These are phyloP conservation scores for Chondrilla cf. caribensis DNA, from an alignment of 37 sponge, comb jelly and placozoan genomes.

Conservation along the genomic window DNA sequence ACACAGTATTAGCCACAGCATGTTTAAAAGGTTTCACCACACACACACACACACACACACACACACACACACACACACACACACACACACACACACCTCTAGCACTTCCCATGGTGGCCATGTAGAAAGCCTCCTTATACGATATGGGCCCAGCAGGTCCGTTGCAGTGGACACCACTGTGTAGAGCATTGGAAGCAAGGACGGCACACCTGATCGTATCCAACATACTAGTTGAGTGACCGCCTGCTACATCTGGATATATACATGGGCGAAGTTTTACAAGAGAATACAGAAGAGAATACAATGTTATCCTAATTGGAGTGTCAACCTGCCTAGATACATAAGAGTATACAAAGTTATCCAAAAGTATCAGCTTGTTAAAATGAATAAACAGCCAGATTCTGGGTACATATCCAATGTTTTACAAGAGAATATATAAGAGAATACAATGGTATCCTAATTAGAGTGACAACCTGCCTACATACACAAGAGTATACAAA, in stretches of 20 bases:
- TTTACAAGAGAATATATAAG: too few relatives aligned
- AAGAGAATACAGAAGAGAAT: neutral
- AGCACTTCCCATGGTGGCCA: neutral
- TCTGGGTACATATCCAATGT: too few relatives aligned
- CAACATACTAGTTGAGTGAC: conserved; percentile 60
- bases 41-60: too few relatives aligned
- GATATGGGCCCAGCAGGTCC: conserved; percentile 22
- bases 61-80: too few relatives aligned
- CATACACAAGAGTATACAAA: too few relatives aligned
- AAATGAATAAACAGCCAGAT: too few relatives aligned
- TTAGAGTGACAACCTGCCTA: too few relatives aligned
- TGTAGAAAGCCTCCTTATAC: conserved; percentile 58
- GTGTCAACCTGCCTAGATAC: neutral
- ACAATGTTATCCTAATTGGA: neutral
- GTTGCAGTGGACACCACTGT: conserved; percentile 8
- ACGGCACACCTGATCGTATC: conserved; percentile 58
- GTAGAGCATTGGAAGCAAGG: conserved; percentile 43
- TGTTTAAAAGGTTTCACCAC: too few relatives aligned
- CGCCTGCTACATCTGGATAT: conserved; percentile 70
- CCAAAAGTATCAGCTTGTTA: neutral
- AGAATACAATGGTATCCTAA: too few relatives aligned
- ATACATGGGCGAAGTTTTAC: neutral
- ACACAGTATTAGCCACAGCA: too few relatives aligned
- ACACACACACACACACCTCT: neutral
- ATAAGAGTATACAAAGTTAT: neutral